phyloP scores from a whole-genome alignment of 2,113 vertebrate species.

The Chroicocephalus ridibundus region DNA sequence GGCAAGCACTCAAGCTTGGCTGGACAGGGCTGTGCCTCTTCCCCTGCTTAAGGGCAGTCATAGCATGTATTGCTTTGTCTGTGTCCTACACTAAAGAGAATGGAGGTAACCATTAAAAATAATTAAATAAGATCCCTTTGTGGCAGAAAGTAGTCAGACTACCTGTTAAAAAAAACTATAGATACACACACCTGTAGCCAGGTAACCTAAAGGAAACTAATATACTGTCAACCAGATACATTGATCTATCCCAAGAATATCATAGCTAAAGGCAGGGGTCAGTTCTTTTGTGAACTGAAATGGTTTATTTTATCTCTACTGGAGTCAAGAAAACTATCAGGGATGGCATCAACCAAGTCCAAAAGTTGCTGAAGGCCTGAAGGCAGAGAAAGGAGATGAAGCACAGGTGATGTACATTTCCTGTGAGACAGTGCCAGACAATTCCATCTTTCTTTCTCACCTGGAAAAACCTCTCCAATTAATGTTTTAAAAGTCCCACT shows the following conservation, averaged over 20 bases:
- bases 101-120: background rate
- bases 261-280: background rate
- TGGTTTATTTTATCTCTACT: background rate
- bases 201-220: background rate
- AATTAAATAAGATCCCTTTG: background rate
- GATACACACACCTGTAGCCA: background rate
- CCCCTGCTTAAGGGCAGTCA: background rate
- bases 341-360: background rate
- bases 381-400: background rate
- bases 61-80: background rate
- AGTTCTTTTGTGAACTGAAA: background rate
- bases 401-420: background rate
- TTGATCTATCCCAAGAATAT: background rate
- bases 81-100: background rate
- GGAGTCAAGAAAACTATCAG: background rate
- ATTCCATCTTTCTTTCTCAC: background rate
- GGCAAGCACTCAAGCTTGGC: background rate
- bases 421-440: background rate
- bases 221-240: background rate
- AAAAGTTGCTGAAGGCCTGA: background rate
- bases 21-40: background rate
- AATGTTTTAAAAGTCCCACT: conserved; percentile 42
- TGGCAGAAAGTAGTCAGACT: background rate
- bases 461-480: conserved; percentile 7
- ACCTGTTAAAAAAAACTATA: background rate